Evolutionary conservation across 1,140 invertebrate species (phyloP), one percentile per base, ranked within the genome.

Genomic region (Pseudomyrmex pallidus): DNA sequence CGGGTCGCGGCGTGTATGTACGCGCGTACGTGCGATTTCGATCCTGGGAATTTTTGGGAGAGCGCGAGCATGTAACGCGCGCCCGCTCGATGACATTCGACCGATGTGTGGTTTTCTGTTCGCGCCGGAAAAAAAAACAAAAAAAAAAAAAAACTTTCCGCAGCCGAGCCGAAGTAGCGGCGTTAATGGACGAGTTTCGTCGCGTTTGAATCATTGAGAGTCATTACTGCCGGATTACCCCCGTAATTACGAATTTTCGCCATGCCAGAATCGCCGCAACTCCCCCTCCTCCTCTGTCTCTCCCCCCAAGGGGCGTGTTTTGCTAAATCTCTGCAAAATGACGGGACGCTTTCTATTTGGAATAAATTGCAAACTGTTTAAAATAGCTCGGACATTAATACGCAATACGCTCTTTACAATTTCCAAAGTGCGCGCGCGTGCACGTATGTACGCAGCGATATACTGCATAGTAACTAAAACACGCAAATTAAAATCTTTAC

Each of bases 191-290:
- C 63, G 64, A 66, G 85, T 63, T 74, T 25, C 74, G 48, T 70
- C 7, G 50, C 48, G 63, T 44, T 35, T 25, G 20, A 78, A 70
- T 78, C 76, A 57, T 68, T 20, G 76, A 70, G 35, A 78, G 76
- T 78, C 76, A 48, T 78, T 78, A 78, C 57, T n/a, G 64, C 64
- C 48, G 54, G 54, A 78, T 78, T 70, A 70, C 56, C 52, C 7
- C 12, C 44, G 64, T 78, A 70, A 78, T 78, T 78, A 70, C 66
- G 76, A 68, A 78, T 78, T 78, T 78, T 57, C 76, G 54, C 17
- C 74, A 0, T 67, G 64, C 59, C 20, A 46, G 46, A 17, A 64
- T 66, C 59, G 22, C 35, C 35, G 35, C 35, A 35, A 35, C 35
- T 35, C 22, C 9, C 52, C 48, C 48, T 50, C 13, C 35, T 35